Base-by-base conservation (phyloP, 2,888 invertebrate genomes). In the Epiblema foenella region DNA sequence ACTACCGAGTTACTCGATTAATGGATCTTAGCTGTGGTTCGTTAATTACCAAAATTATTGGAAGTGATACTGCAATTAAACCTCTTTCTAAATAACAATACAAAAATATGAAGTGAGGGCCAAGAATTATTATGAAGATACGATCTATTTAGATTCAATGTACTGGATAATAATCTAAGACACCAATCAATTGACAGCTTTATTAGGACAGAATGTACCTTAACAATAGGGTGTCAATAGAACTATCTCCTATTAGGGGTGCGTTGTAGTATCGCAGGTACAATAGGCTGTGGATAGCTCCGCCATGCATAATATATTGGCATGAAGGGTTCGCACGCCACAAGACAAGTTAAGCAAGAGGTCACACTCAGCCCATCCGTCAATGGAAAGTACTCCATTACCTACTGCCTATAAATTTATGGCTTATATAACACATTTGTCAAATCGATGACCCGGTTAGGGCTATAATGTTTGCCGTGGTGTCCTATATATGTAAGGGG, bases 311-410 rank as follows among this genome's bases (percentile, higher is more conserved):
- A 67, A 71, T 67, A 57, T 71, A 71, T 71, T 72, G 69, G 79
- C 79, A 79, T 77, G 75, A 81, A 79, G 77, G 75, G 74, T 66
- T 37, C 69, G 69, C 65, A 60, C 49, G 73, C 70, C 68, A 75
- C 74, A 72, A 74, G 78, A 77, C 78, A 78, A 74, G 72, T 74
- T 74, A 79, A 78, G 76, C 77, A 79, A 69, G 79, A 79, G 82
- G 80, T 81, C 78, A 83, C 77, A 80, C 77, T 76, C 78, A 77
- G 66, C 74, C 78, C 82, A 82, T 82, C 79, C 76, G 79, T 83
- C 82, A 83, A 80, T 78, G 77, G 77, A 77, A 81, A 81, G 79
- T 79, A 79, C 80, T 82, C 79, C 77, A 79, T 82, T 79, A 81
- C 73, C 52, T 63, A 59, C 56, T 58, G 51, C 42, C 77, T 78